Evolutionary conservation across 2,113 vertebrate species (phyloP).

Genomic region (Eubucco bourcierii): DNA sequence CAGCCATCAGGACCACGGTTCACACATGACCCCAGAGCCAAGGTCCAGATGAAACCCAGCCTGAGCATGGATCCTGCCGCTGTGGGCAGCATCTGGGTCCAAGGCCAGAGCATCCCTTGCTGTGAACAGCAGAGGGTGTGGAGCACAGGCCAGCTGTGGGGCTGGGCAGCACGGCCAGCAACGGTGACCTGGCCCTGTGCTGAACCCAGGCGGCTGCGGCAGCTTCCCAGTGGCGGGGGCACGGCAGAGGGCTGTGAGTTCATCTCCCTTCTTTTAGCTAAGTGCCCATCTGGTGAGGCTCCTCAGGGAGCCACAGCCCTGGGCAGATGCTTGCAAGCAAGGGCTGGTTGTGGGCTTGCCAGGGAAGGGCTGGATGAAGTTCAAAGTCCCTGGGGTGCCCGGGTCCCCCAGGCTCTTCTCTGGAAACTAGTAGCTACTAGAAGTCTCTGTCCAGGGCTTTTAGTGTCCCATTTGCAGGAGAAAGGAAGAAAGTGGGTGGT

Average conservation of each 20-base stretch:
- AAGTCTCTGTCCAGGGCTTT: rapidly evolving
- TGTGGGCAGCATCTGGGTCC: not conserved
- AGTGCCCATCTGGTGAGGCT: rapidly evolving
- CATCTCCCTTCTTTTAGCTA: rapidly evolving
- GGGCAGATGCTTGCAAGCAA: not conserved
- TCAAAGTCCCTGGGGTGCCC: not conserved
- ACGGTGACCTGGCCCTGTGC: not conserved
- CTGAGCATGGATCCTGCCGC: not conserved
- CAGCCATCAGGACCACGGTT: not conserved
- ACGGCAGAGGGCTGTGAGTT: slow-evolving; percentile 62
- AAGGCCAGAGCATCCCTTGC: not conserved
- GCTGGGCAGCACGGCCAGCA: not conserved
- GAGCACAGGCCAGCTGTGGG: not conserved
- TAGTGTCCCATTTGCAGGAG: not conserved
- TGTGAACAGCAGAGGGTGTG: not conserved
- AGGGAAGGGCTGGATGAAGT: not conserved
- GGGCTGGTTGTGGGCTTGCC: not conserved
- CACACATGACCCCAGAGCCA: not conserved
- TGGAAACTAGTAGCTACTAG: not conserved
- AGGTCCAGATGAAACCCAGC: not conserved
- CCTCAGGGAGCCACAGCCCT: rapidly evolving
- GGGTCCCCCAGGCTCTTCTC: rapidly evolving
- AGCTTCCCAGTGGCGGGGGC: not conserved
- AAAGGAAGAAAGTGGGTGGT: not conserved
- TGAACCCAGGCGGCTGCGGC: not conserved